Conservation (phyloP, 1,140 invertebrate species). For the Acromyrmex heyeri region DNA sequence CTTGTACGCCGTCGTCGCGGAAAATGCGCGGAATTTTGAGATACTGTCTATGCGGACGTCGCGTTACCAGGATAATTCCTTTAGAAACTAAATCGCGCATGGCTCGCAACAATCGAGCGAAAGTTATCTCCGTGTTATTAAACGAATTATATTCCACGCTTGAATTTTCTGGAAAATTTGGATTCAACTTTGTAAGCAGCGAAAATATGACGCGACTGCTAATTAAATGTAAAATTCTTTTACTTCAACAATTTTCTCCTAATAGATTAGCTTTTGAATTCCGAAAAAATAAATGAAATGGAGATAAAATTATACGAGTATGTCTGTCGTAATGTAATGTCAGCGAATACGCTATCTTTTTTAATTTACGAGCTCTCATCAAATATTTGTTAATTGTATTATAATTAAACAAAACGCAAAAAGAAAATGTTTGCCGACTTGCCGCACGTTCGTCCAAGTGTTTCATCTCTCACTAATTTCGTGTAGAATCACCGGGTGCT, state of each 20-base stretch:
- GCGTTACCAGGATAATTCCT: constrained; percentile 32
- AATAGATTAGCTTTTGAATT: background rate
- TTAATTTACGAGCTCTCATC: background rate
- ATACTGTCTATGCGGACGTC: constrained; percentile 18
- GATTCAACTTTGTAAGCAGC: background rate
- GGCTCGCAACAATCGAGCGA: background rate
- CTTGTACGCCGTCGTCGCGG: constrained; percentile 17
- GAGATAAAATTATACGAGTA: background rate
- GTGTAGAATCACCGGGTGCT: constrained; percentile 54
- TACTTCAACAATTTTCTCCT: no score
- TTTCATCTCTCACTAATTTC: constrained; percentile 71
- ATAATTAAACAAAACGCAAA: constrained; percentile 9
- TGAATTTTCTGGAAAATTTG: constrained; percentile 26
- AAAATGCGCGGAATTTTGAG: constrained; percentile 49
- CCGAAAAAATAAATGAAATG: background rate
- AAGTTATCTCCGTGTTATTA: constrained; percentile 20
- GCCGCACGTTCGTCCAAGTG: constrained; percentile 33
- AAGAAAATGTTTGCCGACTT: constrained; percentile 22
- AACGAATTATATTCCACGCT: constrained; percentile 21
- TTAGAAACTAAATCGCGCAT: background rate
- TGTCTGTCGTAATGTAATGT: background rate
- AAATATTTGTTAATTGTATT: constrained; percentile 10
- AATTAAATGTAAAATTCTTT: constrained; percentile 31
- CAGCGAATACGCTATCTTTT: background rate
- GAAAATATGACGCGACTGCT: background rate